phyloP scores from a whole-genome alignment of 1,140 invertebrate species.

The Pissodes strobi region DNA sequence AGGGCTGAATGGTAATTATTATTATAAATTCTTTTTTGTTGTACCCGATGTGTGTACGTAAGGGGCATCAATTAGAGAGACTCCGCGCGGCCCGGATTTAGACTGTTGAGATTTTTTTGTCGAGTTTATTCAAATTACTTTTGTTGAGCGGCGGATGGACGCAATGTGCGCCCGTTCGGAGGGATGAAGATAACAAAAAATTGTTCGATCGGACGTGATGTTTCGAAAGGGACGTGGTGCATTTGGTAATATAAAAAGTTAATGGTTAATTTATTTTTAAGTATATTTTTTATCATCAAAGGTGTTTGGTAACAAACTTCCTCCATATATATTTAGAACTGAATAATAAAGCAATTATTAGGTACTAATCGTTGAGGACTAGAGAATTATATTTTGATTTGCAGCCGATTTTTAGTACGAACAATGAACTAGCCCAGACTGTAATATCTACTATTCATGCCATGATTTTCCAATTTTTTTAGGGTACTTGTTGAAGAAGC shows the following conservation, averaged over 20 bases:
- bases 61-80: conserved; percentile 18
- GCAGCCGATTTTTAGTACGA: no score
- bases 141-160: conserved; percentile 25
- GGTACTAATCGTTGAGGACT: no score
- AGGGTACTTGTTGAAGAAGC: no score
- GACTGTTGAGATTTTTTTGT: conserved; percentile 29
- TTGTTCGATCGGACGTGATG: conserved; percentile 22
- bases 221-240: conserved; percentile 10
- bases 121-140: conserved; percentile 26
- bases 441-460: no score
- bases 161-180: conserved; percentile 19
- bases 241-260: conserved; percentile 25
- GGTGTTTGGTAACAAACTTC: background rate
- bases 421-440: no score
- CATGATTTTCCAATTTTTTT: no score
- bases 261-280: conserved; percentile 34
- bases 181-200: conserved; percentile 27
- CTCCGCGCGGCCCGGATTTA: conserved; percentile 22
- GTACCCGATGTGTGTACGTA: conserved; percentile 3
- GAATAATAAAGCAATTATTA: no score
- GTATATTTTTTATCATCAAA: conserved; percentile 7
- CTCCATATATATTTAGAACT: no score
- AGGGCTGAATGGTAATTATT: conserved; percentile 31
- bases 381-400: no score
- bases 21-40: conserved; percentile 28